Percentiles rank a stretch among this genome's conserved stretches.
Conservation (phyloP, 2,888 invertebrate species). For the Camponotus fellah region DNA sequence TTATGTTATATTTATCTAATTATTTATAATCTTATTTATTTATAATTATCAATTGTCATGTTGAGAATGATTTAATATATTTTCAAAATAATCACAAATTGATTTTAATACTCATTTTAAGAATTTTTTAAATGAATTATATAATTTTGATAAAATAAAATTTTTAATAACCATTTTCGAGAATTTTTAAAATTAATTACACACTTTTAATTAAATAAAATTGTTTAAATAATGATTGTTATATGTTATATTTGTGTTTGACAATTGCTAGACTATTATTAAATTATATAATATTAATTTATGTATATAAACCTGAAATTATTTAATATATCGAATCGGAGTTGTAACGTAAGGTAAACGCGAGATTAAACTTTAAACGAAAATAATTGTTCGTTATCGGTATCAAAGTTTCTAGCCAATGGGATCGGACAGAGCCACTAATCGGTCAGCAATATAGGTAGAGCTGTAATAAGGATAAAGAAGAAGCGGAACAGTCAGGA, state of each 20-base stretch:
- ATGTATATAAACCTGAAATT: neutral
- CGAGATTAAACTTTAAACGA: constrained; percentile 47
- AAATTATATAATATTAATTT: constrained; percentile 5
- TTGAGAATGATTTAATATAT: neutral
- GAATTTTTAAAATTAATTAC: neutral
- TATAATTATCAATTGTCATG: neutral
- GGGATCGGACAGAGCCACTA: constrained; percentile 59
- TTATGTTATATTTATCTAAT: neutral
- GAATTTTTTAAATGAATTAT: neutral
- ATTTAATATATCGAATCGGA: constrained; percentile 5
- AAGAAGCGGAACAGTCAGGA: constrained; percentile 28
- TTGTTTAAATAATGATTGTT: neutral
- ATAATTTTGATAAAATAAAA: neutral
- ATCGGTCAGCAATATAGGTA: constrained; percentile 67
- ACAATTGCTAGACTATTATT: neutral
- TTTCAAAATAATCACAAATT: neutral
- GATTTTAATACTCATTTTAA: too few relatives aligned
- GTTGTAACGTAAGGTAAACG: constrained; percentile 46
- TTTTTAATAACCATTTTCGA: neutral
- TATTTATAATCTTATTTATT: neutral
- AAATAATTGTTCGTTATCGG: constrained; percentile 73
- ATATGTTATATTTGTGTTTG: neutral
- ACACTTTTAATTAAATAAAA: neutral
- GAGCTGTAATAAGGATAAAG: constrained; percentile 43
- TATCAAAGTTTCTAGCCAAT: constrained; percentile 64